Evolutionary conservation across 2,888 invertebrate species (phyloP), one percentile per base, ranked within the genome.

Genomic region (Callyntrura sp.): DNA sequence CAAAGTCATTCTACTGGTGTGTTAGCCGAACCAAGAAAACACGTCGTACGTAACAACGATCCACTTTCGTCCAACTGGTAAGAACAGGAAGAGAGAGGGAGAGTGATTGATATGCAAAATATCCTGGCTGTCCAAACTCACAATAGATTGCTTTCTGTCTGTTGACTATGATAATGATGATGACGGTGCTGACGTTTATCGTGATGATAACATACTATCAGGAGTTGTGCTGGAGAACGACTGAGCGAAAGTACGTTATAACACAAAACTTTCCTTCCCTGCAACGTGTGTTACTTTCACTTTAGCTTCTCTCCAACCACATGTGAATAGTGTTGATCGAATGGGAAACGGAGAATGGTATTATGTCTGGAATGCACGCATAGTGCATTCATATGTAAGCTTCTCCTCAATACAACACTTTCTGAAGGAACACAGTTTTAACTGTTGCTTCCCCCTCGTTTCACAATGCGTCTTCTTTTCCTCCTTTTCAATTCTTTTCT

Each of bases 51-150:
- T n/a, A n/a, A n/a, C n/a, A n/a, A n/a, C n/a, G n/a, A n/a, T n/a
- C n/a, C n/a, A n/a, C n/a, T n/a, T n/a, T n/a, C n/a, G n/a, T n/a
- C n/a, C n/a, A n/a, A n/a, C n/a, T n/a, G n/a, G n/a, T n/a, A n/a
- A 28, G 5, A 23, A 14, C 28, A 23, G 28, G 28, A 28, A 23
- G n/a, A 6, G 28, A n/a, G 48, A 48, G 45, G n/a, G 76, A 73
- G n/a, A 62, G 85, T 79, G 79, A 86, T 86, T 86, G 86, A 79
- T 79, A 86, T 86, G 86, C 86, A 79, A 68, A 79, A 79, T 78
- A 65, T 68, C 43, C 62, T 60, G 78, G 12, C 35, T 55, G 35
- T 51, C 43, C 51, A 17, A 14, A 85, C 76, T 48, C 25, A 78
- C 76, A 62, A 45, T 62, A 43, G 55, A 79, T 79, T 73, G 25